A percentile compares a stretch with the other conserved stretches of the same genome.
Evolutionary conservation across 2,888 invertebrate genomes (phyloP).

Genomic region (Drosophila meridionalis): DNA sequence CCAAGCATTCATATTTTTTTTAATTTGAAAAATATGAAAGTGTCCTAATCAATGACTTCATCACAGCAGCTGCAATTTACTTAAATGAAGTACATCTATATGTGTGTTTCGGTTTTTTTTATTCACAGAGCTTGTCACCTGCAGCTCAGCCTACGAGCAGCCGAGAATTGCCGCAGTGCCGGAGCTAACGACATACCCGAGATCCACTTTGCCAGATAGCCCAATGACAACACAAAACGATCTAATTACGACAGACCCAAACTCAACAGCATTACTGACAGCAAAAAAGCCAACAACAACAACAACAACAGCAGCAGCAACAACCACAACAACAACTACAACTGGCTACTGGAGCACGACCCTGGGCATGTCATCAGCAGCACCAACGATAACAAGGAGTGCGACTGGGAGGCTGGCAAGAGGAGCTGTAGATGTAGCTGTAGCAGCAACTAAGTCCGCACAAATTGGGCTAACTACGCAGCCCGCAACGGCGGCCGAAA

Average conservation of each 20-base stretch:
- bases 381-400: constrained; percentile 40
- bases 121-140: constrained; percentile 70
- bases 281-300: constrained; percentile 50
- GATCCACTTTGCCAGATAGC: constrained; percentile 76
- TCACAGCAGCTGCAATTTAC: constrained; percentile 25
- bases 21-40: background rate
- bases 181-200: constrained; percentile 61
- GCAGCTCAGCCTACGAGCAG: constrained; percentile 47
- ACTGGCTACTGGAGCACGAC: constrained; percentile 39
- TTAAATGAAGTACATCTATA: constrained; percentile 31
- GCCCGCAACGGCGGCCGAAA: constrained; percentile 41
- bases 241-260: constrained; percentile 73
- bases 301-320: constrained; percentile 6
- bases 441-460: constrained; percentile 56
- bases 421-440: constrained; percentile 29
- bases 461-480: constrained; percentile 74
- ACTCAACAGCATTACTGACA: constrained; percentile 57
- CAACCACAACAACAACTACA: constrained; percentile 29
- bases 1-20: too few relatives aligned
- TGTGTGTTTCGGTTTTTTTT: constrained; percentile 23
- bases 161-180: constrained; percentile 17
- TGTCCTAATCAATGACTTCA: constrained; percentile 29
- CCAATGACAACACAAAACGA: constrained; percentile 77
- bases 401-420: constrained; percentile 22
- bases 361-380: constrained; percentile 67